These are phyloP conservation scores for Anoncus sp. DNA, from an alignment of 2,888 invertebrate species.

Conservation along the genomic window DNA sequence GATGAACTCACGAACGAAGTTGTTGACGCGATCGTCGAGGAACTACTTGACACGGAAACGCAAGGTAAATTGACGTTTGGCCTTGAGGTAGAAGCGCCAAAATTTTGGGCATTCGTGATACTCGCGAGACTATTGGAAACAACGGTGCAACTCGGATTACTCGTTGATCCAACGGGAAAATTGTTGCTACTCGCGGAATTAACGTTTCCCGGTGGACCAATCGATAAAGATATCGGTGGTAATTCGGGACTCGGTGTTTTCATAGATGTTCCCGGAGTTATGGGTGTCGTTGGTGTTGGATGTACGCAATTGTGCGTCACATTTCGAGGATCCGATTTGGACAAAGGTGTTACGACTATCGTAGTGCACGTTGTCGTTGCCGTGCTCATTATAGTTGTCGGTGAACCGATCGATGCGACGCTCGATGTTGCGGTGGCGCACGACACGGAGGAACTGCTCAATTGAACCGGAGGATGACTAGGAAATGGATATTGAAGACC, in stretches of 20 bases:
- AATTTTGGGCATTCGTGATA: slow-evolving; percentile 25
- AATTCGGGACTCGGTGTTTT: slow-evolving; percentile 77
- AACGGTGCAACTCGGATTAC: slow-evolving; percentile 54
- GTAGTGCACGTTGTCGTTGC: slow-evolving; percentile 61
- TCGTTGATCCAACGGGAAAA: slow-evolving; percentile 65
- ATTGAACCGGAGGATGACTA: slow-evolving; percentile 88
- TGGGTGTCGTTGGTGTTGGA: slow-evolving; percentile 79
- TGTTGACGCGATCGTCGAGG: slow-evolving; percentile 65
- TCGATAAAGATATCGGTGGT: slow-evolving; percentile 78
- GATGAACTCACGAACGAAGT: slow-evolving; percentile 24
- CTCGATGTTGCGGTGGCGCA: slow-evolving; percentile 44
- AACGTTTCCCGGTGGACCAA: slow-evolving; percentile 71
- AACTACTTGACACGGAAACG: slow-evolving; percentile 15
- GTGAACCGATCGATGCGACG: slow-evolving; percentile 37
- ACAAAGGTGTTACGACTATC: slow-evolving; percentile 60
- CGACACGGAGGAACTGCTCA: slow-evolving; percentile 66
- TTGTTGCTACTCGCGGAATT: slow-evolving; percentile 70
- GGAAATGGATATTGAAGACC: slow-evolving; percentile 92
- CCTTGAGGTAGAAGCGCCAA: slow-evolving; percentile 50
- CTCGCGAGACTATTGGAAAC: slow-evolving; percentile 13
- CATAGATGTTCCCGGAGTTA: slow-evolving; percentile 75
- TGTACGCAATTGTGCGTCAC: slow-evolving; percentile 77
- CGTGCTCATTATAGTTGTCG: slow-evolving; percentile 56
- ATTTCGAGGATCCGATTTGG: slow-evolving; percentile 75
- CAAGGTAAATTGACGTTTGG: slow-evolving; percentile 8